These are phyloP conservation scores for Callaeas wilsoni DNA, from an alignment of 2,113 vertebrate species.

Conservation along the genomic window DNA sequence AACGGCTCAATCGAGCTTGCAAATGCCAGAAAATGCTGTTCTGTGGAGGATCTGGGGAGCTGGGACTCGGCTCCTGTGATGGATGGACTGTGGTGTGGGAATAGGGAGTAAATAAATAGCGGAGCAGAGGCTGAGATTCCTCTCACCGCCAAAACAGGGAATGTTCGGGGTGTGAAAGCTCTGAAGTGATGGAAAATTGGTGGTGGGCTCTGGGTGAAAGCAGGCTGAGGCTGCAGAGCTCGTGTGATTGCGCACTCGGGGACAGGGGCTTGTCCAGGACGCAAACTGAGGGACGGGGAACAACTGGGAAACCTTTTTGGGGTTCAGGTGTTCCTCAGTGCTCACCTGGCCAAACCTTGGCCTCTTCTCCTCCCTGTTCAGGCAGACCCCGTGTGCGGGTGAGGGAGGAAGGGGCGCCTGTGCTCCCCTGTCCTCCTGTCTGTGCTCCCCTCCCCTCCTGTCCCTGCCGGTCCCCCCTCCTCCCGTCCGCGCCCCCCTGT, in stretches of 20 bases:
- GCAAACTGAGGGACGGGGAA: background rate
- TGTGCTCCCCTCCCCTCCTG: too few species aligned
- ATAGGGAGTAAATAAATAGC: background rate
- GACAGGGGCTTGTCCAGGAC: background rate
- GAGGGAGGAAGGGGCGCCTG: background rate
- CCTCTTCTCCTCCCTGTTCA: background rate
- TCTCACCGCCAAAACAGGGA: background rate
- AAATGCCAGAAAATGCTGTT: background rate
- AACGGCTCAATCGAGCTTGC: background rate
- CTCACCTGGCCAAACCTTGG: background rate
- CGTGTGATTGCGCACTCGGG: fast-evolving
- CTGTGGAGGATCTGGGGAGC: background rate
- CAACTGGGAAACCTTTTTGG: fast-evolving
- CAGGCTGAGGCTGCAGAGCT: background rate
- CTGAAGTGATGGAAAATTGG: background rate
- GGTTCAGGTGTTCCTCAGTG: fast-evolving
- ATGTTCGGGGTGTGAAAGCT: background rate
- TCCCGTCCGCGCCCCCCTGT: too few species aligned
- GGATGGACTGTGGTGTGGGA: background rate
- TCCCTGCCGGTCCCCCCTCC: too few species aligned
- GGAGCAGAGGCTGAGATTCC: background rate
- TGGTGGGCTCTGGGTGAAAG: background rate
- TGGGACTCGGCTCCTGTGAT: background rate
- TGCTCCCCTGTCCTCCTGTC: background rate
- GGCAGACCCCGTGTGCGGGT: background rate